Evolutionary conservation across 2,113 vertebrate genomes (phyloP).

Genomic region (Gymnorhina tibicen): DNA sequence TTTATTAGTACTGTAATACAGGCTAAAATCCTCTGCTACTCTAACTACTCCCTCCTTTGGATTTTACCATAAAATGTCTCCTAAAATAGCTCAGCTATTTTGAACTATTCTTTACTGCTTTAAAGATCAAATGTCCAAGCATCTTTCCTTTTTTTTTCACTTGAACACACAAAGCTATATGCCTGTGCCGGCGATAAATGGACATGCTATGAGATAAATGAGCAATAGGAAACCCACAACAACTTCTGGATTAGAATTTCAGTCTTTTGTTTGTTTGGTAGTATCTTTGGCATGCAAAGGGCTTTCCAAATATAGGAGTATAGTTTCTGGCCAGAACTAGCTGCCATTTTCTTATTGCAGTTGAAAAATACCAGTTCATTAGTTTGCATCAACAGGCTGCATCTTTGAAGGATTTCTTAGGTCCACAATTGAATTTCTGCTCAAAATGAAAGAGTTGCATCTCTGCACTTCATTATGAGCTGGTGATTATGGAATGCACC

Average conservation of each 20-base stretch:
- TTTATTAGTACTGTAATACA: neutral
- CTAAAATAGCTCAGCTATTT: neutral
- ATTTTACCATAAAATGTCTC: neutral
- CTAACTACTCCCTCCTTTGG: neutral
- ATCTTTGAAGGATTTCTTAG: slow-evolving; percentile 43
- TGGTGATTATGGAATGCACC: slow-evolving; percentile 59
- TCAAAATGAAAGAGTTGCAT: slow-evolving; percentile 48
- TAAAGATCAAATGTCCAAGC: neutral
- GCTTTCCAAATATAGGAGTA: slow-evolving; percentile 38
- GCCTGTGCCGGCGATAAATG: neutral
- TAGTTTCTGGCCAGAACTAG: slow-evolving; percentile 33
- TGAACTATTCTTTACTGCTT: neutral
- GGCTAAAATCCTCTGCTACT: neutral
- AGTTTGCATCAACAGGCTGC: slow-evolving; percentile 43
- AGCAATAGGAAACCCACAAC: slow-evolving; percentile 38
- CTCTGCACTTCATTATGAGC: slow-evolving; percentile 47
- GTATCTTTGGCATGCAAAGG: slow-evolving; percentile 14
- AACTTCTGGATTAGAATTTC: slow-evolving; percentile 9
- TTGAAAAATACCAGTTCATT: slow-evolving; percentile 48
- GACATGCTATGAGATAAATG: neutral
- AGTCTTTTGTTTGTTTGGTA: slow-evolving; percentile 19
- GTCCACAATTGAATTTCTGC: slow-evolving; percentile 47
- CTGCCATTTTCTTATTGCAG: slow-evolving; percentile 36
- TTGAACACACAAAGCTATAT: neutral
- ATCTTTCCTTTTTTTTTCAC: neutral